Base-by-base conservation (phyloP, 2,113 vertebrate species). In the Empidonax traillii region DNA sequence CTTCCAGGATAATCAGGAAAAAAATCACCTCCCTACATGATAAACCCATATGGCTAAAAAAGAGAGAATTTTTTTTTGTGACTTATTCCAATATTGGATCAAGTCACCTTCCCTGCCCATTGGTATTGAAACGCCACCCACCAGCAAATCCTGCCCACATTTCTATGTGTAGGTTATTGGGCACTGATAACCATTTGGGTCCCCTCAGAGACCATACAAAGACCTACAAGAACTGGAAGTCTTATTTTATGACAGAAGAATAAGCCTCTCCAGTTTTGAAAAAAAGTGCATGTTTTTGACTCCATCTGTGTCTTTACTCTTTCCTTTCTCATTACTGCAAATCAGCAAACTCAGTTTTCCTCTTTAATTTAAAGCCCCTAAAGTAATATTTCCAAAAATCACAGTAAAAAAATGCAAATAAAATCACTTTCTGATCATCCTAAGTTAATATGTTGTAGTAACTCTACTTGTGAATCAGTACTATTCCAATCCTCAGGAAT, bases 221-320 rank as follows among this genome's bases (percentile, higher is more conserved):
- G 59, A 61, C 10, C 12, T 31, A 8, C 17, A 17, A 56, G 14
- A 28, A 67, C 5, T 52, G 31, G 8, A 89, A 67, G 23, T 30
- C 8, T 71, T 62, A 37, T 39, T 72, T 66, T 35, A 41, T 4
- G 3, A 77, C 5, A 82, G 41, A 67, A 80, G 6, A 88, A 35
- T 4, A 23, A 80, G 1, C 9, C 10, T 39, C 28, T 5, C 2
- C 8, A 27, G 1, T 47, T 77, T 62, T 31, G 39, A 41, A 1
- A 58, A 52, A 33, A 58, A 39, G 1, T 14, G 3, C 25, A 5
- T 20, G 5, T 3, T 67, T 71, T 79, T 75, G 3, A 56, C 8
- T 87, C 44, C 30, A 0, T 76, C 21, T 65, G 23, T 9, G 19
- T 37, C 18, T 73, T 66, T 24, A 59, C 18, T 39, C 4, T n/a